Conservation (phyloP, 1,140 invertebrate genomes). For the Pseudomyrmex gracilis region DNA sequence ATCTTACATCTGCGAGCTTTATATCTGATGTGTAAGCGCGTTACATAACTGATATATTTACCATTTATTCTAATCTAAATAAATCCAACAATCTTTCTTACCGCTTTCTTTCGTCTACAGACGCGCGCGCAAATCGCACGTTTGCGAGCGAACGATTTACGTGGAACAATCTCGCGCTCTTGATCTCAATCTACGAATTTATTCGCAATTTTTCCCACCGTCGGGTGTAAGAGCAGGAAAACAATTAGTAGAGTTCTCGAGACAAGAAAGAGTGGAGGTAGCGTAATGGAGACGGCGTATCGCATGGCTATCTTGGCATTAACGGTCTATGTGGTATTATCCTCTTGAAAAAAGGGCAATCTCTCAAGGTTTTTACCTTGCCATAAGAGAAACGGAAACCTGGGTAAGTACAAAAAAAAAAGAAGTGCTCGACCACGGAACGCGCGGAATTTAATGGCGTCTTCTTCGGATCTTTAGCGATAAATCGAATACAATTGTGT, state of each 20-base stretch:
- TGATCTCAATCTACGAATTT: slow-evolving; percentile 43
- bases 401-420: slow-evolving; percentile 13
- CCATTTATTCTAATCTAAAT: too few relatives aligned
- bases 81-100: too few relatives aligned
- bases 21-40: neutral
- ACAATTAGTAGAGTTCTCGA: slow-evolving; percentile 69
- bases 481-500: slow-evolving; percentile 47
- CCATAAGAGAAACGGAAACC: slow-evolving; percentile 2
- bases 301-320: slow-evolving; percentile 71
- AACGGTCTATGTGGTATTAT: slow-evolving; percentile 69
- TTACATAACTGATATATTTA: neutral
- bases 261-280: slow-evolving; percentile 40
- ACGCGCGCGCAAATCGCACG: too few relatives aligned
- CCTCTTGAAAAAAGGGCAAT: slow-evolving; percentile 66
- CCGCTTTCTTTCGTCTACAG: too few relatives aligned
- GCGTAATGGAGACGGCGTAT: slow-evolving; percentile 71
- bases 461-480: slow-evolving; percentile 26
- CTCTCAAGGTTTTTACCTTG: slow-evolving; percentile 19
- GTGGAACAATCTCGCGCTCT: slow-evolving; percentile 19
- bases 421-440: slow-evolving; percentile 60
- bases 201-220: slow-evolving; percentile 65
- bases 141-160: neutral
- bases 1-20: neutral
- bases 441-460: slow-evolving; percentile 56
- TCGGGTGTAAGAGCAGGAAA: slow-evolving; percentile 56